Conservation (phyloP, 2,113 vertebrate species). For the Dasypus novemcinctus region DNA sequence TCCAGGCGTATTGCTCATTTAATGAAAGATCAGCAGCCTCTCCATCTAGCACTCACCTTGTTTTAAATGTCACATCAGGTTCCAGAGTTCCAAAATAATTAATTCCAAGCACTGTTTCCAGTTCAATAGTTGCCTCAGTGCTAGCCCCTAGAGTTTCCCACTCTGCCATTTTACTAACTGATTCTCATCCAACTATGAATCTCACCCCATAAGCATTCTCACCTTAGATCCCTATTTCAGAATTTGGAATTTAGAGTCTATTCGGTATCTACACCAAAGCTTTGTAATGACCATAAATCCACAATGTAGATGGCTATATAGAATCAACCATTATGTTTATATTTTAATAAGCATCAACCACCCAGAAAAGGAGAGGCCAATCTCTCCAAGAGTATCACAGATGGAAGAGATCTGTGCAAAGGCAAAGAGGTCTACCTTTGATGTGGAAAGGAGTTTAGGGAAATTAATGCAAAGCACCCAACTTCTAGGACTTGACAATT, state of each 20-base stretch:
- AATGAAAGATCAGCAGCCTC: too few relatives aligned
- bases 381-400: too few relatives aligned
- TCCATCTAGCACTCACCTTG: too few relatives aligned
- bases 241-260: neutral
- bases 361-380: neutral
- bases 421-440: neutral
- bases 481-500: neutral
- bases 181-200: neutral
- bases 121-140: too few relatives aligned
- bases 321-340: fast-evolving
- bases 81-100: too few relatives aligned
- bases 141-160: too few relatives aligned
- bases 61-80: too few relatives aligned
- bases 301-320: too few relatives aligned
- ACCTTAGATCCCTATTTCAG: neutral
- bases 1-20: too few relatives aligned
- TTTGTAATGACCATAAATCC: neutral
- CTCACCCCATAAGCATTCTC: neutral
- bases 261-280: neutral
- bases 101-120: too few relatives aligned
- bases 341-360: neutral
- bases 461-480: neutral
- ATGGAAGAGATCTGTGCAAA: neutral
- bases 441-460: neutral
- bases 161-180: too few relatives aligned